Evolutionary conservation across 2,113 vertebrate species (phyloP).

Genomic region (Connochaetes taurinus): DNA sequence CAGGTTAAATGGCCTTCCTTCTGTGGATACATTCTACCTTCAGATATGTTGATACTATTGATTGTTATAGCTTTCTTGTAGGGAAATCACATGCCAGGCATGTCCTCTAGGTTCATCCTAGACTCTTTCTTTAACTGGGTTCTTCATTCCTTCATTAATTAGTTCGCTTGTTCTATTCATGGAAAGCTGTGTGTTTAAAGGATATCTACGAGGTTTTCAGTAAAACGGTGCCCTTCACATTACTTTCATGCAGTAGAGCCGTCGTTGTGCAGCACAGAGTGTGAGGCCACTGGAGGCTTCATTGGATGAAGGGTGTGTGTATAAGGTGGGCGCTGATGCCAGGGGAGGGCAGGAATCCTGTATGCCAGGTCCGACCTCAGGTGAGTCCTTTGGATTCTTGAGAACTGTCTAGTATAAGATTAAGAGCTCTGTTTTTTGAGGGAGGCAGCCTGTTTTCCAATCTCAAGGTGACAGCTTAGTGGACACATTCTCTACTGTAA

Average conservation of each 20-base stretch:
- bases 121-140: slow-evolving; percentile 33
- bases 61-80: slow-evolving; percentile 33
- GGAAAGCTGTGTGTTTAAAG: background rate
- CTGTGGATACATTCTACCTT: slow-evolving; percentile 41
- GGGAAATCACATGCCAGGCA: background rate
- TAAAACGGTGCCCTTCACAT: background rate
- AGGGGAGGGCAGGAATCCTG: background rate
- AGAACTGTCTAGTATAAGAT: background rate
- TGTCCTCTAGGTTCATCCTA: background rate
- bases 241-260: background rate
- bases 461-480: background rate
- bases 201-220: background rate
- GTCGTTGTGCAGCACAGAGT: background rate
- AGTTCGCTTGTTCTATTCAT: slow-evolving; percentile 9
- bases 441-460: background rate
- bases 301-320: background rate
- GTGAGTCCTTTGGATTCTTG: background rate
- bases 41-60: slow-evolving; percentile 44
- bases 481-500: background rate
- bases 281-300: background rate
- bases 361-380: background rate
- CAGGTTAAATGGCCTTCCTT: background rate
- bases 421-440: background rate
- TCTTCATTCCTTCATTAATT: slow-evolving; percentile 39
- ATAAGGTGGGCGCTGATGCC: no score